These are phyloP conservation scores for Drosophila mimetica DNA, from an alignment of 2,888 invertebrate genomes.

Conservation along the genomic window DNA sequence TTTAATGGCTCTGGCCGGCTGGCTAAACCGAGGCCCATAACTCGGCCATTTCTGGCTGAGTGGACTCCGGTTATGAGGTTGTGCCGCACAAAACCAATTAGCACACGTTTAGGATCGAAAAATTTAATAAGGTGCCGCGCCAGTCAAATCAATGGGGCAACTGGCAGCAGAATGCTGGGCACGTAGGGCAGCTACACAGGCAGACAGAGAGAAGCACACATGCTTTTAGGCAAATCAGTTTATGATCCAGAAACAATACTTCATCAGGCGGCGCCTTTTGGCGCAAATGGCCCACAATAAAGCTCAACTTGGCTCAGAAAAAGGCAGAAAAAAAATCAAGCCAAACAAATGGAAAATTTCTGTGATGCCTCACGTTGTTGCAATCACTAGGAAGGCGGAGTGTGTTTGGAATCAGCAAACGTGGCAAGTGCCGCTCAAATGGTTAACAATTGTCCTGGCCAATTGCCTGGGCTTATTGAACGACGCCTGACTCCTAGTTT, in stretches of 20 bases:
- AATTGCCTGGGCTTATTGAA: slow-evolving; percentile 47
- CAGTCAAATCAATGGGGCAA: slow-evolving; percentile 17
- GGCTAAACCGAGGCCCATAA: slow-evolving; percentile 18
- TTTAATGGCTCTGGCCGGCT: slow-evolving; percentile 65
- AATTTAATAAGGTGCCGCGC: slow-evolving; percentile 55
- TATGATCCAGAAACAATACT: slow-evolving; percentile 77
- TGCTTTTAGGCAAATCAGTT: slow-evolving; percentile 73
- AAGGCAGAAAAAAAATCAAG: neutral
- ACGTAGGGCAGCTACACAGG: slow-evolving; percentile 61
- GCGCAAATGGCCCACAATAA: slow-evolving; percentile 64
- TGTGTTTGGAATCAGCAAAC: slow-evolving; percentile 60
- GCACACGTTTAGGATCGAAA: slow-evolving; percentile 52
- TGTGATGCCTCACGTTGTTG: slow-evolving; percentile 69
- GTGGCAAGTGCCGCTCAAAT: slow-evolving; percentile 59
- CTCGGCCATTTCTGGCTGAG: slow-evolving; percentile 34
- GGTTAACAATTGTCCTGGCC: slow-evolving; percentile 64
- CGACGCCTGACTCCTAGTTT: slow-evolving; percentile 29
- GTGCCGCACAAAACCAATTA: slow-evolving; percentile 63
- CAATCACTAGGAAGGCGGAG: slow-evolving; percentile 65
- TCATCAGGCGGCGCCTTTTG: slow-evolving; percentile 63
- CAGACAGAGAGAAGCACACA: slow-evolving; percentile 37
- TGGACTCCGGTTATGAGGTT: slow-evolving; percentile 27
- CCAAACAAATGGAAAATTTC: slow-evolving; percentile 40
- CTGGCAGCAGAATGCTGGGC: slow-evolving; percentile 64
- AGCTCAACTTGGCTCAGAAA: slow-evolving; percentile 24